Conservation (phyloP, 2,888 invertebrate genomes). For the Calameuta pallipes region DNA sequence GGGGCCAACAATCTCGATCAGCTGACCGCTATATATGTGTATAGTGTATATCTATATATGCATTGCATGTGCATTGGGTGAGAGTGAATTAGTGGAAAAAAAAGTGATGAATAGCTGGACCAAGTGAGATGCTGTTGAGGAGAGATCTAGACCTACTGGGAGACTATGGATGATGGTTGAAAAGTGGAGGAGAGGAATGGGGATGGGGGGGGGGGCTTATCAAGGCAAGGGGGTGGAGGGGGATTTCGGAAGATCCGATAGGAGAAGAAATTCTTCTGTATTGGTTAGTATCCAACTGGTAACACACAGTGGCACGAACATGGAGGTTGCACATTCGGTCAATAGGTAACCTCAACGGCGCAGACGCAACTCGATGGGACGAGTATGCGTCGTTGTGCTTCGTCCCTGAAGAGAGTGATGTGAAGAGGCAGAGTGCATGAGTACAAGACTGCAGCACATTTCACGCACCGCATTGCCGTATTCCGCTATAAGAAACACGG, state of each 20-base stretch:
- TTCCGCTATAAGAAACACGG: slow-evolving; percentile 16
- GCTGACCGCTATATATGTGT: not conserved
- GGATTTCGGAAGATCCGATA: not conserved
- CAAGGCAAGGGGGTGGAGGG: slow-evolving; percentile 13
- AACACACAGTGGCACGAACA: not conserved
- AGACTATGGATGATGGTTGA: not conserved
- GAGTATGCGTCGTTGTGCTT: slow-evolving; percentile 32
- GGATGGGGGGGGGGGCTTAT: slow-evolving; percentile 20
- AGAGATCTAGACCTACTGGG: not conserved
- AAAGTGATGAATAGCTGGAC: not conserved
- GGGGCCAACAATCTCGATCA: slow-evolving; percentile 1
- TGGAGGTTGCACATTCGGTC: slow-evolving; percentile 52
- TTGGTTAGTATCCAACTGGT: not conserved
- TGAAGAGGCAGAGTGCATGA: slow-evolving; percentile 36
- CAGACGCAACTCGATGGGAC: slow-evolving; percentile 53
- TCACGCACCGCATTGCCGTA: slow-evolving; percentile 56
- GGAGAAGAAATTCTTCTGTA: not conserved
- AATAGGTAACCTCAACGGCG: slow-evolving; percentile 60
- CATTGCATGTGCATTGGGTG: not conserved
- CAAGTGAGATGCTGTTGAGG: not conserved
- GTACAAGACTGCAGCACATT: slow-evolving; percentile 39
- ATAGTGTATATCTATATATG: not conserved
- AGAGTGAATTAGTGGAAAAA: not conserved
- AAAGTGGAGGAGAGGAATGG: not conserved
- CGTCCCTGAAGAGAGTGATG: slow-evolving; percentile 17